Percentiles rank a stretch among this genome's conserved stretches.
phyloP scores from a whole-genome alignment of 2,113 vertebrate genomes.

The Athene cunicularia region DNA sequence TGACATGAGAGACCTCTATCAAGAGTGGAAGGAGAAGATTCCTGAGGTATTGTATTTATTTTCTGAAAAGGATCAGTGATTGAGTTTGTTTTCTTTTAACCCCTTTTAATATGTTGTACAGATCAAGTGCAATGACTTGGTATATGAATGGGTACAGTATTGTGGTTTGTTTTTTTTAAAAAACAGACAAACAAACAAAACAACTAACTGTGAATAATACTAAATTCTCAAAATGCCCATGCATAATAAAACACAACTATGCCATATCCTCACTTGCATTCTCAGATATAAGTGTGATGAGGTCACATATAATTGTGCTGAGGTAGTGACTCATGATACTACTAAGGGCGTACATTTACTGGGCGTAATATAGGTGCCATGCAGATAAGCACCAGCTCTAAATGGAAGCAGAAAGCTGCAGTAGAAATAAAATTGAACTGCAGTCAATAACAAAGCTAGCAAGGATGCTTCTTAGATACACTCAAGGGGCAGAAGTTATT shows the following conservation, averaged over 20 bases:
- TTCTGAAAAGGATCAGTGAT: neutral
- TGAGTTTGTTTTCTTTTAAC: neutral
- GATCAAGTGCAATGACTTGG: neutral
- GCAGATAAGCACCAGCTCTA: neutral
- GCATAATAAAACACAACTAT: neutral
- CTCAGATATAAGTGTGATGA: neutral
- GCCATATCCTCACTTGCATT: neutral
- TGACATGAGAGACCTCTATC: slow-evolving; percentile 97
- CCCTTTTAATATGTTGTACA: neutral
- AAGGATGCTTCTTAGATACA: neutral
- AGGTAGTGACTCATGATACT: neutral
- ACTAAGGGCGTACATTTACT: neutral
- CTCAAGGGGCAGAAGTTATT: neutral
- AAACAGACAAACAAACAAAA: neutral
- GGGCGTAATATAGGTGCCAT: neutral
- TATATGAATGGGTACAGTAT: neutral
- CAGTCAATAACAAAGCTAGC: neutral
- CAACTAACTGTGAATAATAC: neutral
- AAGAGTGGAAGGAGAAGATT: slow-evolving; percentile 92
- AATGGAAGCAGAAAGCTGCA: neutral
- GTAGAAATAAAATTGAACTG: neutral
- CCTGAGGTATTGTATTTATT: slow-evolving; percentile 70
- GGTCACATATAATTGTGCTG: neutral
- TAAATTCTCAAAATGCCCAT: neutral
- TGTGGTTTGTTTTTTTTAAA: neutral